A percentile compares a stretch with the other conserved stretches of the same genome.
These are phyloP conservation scores for Puma concolor DNA, from an alignment of 2,113 vertebrate genomes.

Conservation along the genomic window DNA sequence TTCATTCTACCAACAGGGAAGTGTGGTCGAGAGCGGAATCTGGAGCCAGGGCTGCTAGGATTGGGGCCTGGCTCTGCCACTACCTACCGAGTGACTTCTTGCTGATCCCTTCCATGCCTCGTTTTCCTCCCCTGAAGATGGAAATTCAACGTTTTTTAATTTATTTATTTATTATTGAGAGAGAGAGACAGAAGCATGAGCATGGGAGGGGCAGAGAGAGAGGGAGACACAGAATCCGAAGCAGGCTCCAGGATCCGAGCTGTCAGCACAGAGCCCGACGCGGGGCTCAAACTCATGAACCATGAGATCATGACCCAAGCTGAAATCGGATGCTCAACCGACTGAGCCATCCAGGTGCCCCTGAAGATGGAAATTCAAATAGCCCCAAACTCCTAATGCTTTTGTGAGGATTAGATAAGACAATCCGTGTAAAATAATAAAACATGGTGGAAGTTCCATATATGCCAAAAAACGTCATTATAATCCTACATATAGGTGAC, in stretches of 20 bases:
- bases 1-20: background rate
- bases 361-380: background rate
- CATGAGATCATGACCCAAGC: too few relatives aligned
- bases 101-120: background rate
- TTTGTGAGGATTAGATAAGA: background rate
- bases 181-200: too few relatives aligned
- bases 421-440: background rate
- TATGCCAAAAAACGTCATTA: background rate
- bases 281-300: too few relatives aligned
- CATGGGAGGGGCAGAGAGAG: too few relatives aligned
- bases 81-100: background rate
- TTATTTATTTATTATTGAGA: too few relatives aligned
- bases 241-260: too few relatives aligned
- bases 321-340: too few relatives aligned
- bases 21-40: background rate
- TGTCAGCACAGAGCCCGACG: too few relatives aligned
- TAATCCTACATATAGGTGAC: background rate
- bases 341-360: too few relatives aligned
- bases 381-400: background rate
- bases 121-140: background rate
- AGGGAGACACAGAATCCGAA: too few relatives aligned
- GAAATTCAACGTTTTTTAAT: background rate
- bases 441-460: background rate
- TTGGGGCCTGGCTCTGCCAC: background rate
- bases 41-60: background rate